Percentiles rank a stretch among this genome's conserved stretches.
Conservation (phyloP, 2,113 vertebrate genomes). For the Cavia aperea region DNA sequence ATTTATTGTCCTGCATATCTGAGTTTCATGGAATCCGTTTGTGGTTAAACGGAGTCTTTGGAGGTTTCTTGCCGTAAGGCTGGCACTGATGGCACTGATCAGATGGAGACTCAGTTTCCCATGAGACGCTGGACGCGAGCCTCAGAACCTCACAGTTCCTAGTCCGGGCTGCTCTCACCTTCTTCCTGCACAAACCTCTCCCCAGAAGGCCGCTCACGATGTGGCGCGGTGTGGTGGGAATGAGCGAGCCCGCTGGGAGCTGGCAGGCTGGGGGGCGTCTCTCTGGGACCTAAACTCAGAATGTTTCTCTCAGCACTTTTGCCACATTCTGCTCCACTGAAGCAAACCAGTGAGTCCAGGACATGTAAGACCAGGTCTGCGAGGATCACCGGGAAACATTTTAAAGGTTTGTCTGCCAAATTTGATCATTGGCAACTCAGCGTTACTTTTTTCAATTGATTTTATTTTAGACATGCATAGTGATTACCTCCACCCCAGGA, state of each 20-base stretch:
- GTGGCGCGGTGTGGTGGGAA: not conserved
- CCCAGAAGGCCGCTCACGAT: not conserved
- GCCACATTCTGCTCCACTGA: not conserved
- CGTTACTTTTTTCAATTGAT: not conserved
- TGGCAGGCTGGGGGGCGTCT: not conserved
- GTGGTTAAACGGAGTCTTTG: too few relatives aligned
- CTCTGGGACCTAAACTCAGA: not conserved
- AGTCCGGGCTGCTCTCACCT: not conserved
- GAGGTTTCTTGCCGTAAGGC: too few relatives aligned
- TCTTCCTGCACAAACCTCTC: not conserved
- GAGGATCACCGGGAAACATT: not conserved
- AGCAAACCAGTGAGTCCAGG: not conserved
- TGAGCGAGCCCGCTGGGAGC: not conserved
- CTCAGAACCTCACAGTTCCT: not conserved
- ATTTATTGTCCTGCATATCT: not conserved
- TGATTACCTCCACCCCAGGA: too few relatives aligned
- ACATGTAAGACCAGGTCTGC: not conserved
- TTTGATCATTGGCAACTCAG: not conserved
- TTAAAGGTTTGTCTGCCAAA: not conserved
- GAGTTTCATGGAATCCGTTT: not conserved
- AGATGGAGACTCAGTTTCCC: not conserved
- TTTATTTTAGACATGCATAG: too few relatives aligned
- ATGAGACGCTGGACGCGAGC: too few relatives aligned
- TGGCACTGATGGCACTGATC: not conserved
- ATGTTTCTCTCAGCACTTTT: not conserved